Evolutionary conservation across 2,113 vertebrate genomes (phyloP).

Genomic region (Rhinopomastus cyanomelas): DNA sequence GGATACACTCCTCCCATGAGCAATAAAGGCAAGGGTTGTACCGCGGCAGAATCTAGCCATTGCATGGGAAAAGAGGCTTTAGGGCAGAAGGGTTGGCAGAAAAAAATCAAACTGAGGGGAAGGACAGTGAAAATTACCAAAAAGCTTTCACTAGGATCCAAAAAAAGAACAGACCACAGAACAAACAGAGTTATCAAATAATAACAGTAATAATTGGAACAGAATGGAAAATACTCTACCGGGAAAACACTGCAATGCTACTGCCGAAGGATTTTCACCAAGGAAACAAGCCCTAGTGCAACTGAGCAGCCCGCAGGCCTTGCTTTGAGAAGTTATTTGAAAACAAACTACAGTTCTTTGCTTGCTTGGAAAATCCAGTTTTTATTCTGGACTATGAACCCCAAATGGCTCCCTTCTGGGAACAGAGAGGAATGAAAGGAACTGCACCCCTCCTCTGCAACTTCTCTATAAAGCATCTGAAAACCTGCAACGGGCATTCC

Average conservation of each 20-base stretch:
- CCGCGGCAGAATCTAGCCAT: neutral
- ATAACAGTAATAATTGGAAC: constrained; percentile 2
- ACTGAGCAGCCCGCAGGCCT: neutral
- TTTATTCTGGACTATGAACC: neutral
- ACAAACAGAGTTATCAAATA: neutral
- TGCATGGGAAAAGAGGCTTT: neutral
- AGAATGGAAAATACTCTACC: constrained; percentile 11
- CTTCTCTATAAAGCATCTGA: neutral
- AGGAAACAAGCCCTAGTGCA: neutral
- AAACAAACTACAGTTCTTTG: neutral
- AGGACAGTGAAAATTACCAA: neutral
- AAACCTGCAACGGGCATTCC: neutral
- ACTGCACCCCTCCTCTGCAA: neutral
- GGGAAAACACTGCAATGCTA: neutral
- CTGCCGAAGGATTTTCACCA: neutral
- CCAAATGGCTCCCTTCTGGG: neutral
- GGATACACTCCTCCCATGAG: neutral
- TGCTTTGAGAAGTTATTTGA: neutral
- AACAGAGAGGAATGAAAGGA: neutral
- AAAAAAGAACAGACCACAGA: neutral
- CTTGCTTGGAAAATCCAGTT: neutral
- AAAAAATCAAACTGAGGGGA: neutral
- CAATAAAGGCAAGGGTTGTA: neutral
- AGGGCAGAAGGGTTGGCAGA: neutral
- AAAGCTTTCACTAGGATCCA: neutral